Percentiles rank a stretch among this genome's conserved stretches.
Evolutionary conservation across 2,888 invertebrate species (phyloP).

Genomic region (Conchocele bisecta): DNA sequence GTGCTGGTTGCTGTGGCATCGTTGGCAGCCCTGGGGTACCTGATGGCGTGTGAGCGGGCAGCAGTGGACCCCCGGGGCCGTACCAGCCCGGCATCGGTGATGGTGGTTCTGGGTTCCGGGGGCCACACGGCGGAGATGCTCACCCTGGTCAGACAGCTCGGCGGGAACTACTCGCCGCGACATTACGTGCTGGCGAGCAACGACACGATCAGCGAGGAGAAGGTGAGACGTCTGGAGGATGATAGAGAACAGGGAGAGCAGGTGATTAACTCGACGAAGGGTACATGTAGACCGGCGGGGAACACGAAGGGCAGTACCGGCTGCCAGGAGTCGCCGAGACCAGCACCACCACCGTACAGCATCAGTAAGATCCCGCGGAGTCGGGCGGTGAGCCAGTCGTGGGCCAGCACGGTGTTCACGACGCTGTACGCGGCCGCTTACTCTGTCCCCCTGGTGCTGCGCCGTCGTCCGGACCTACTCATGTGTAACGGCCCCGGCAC

Average conservation of each 20-base stretch:
- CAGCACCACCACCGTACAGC: neutral
- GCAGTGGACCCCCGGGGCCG: no score
- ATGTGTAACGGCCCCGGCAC: constrained; percentile 98
- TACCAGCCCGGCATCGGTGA: no score
- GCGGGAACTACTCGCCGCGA: constrained; percentile 87
- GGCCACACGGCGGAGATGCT: constrained; percentile 98
- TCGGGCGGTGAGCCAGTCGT: constrained; percentile 94
- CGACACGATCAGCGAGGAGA: constrained; percentile 90
- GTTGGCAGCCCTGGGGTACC: no score
- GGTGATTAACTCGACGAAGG: neutral
- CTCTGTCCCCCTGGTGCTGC: constrained; percentile 88
- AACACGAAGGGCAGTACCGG: neutral
- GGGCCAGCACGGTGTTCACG: constrained; percentile 89
- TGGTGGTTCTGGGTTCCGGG: no score
- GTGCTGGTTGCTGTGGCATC: no score
- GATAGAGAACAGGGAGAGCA: constrained; percentile 11
- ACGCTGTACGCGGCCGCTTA: constrained; percentile 89
- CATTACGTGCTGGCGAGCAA: constrained; percentile 90
- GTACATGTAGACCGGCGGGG: neutral
- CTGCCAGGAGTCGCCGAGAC: neutral
- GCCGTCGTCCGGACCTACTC: constrained; percentile 89
- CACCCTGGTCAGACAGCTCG: constrained; percentile 87
- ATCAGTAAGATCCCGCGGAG: constrained; percentile 89
- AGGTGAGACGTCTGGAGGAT: constrained; percentile 84
- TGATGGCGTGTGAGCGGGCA: no score